Percentiles rank a stretch among this genome's conserved stretches.
These are phyloP conservation scores for Tanytarsus gracilentus DNA, from an alignment of 2,888 invertebrate genomes.

Conservation along the genomic window DNA sequence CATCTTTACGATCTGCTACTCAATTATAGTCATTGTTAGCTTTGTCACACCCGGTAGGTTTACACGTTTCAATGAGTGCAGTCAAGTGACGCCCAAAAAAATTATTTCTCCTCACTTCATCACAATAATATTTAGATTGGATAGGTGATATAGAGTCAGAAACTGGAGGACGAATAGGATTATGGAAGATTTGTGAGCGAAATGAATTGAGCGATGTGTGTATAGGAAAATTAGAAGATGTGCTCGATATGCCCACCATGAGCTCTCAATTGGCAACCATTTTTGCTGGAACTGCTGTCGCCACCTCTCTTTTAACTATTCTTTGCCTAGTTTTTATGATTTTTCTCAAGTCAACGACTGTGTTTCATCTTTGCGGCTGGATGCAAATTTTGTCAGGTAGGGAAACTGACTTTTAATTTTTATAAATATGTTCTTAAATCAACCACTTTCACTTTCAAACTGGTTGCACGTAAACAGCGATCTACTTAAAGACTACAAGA, in stretches of 20 bases:
- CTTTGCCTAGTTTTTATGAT: slow-evolving; percentile 85
- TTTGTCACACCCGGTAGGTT: slow-evolving; percentile 72
- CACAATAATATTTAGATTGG: slow-evolving; percentile 54
- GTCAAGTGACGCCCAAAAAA: not conserved
- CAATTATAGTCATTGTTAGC: slow-evolving; percentile 88
- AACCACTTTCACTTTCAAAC: slow-evolving; percentile 28
- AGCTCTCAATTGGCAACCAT: slow-evolving; percentile 79
- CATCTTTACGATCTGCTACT: slow-evolving; percentile 93
- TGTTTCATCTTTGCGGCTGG: slow-evolving; percentile 91
- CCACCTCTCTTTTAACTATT: slow-evolving; percentile 76
- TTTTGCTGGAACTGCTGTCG: slow-evolving; percentile 76
- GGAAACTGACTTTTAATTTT: slow-evolving; percentile 33
- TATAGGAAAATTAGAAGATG: slow-evolving; percentile 72
- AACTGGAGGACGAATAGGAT: slow-evolving; percentile 82
- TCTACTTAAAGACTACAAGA: too few species aligned
- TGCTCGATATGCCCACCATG: slow-evolving; percentile 69
- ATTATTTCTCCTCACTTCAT: not conserved
- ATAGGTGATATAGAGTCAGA: slow-evolving; percentile 75
- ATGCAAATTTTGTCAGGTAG: slow-evolving; percentile 92
- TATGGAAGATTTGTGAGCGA: slow-evolving; percentile 80
- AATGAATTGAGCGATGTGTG: slow-evolving; percentile 74
- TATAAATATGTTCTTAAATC: not conserved
- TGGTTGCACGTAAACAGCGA: not conserved
- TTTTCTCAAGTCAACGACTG: slow-evolving; percentile 83
- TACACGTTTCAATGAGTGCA: too few species aligned